phyloP scores from a whole-genome alignment of 2,797 vertebrate genomes.

The Silurus aristotelis region DNA sequence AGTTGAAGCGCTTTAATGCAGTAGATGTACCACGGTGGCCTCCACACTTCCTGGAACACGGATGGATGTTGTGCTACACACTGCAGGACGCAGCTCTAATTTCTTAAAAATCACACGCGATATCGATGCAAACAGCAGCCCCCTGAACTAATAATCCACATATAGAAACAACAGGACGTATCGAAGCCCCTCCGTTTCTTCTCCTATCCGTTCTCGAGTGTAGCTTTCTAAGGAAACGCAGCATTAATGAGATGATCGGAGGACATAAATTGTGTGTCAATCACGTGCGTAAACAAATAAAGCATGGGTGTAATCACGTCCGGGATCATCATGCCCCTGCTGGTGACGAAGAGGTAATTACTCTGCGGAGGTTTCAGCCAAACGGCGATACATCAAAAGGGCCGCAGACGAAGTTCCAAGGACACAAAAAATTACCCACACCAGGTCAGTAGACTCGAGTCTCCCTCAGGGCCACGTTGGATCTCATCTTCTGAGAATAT shows the following conservation, averaged over 20 bases:
- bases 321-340: constrained; percentile 31
- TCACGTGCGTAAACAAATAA: constrained; percentile 55
- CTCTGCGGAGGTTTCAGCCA: constrained; percentile 57
- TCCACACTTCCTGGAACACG: background rate
- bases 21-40: background rate
- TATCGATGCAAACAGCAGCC: background rate
- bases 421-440: constrained; percentile 38
- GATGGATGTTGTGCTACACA: background rate
- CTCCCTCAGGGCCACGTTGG: constrained; percentile 34
- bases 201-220: constrained; percentile 65
- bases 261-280: constrained; percentile 50
- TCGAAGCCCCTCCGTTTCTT: constrained; percentile 52
- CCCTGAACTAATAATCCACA: background rate
- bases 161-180: background rate
- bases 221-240: constrained; percentile 62
- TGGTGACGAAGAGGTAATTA: constrained; percentile 59
- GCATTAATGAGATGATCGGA: constrained; percentile 64
- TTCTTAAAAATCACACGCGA: background rate
- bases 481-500: constrained; percentile 38
- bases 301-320: constrained; percentile 50
- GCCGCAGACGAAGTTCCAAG: constrained; percentile 58
- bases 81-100: background rate
- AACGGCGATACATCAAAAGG: constrained; percentile 58
- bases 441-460: constrained; percentile 34
- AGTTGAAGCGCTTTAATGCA: background rate